Conservation (phyloP, 2,113 vertebrate species). For the Spilogale gracilis region DNA sequence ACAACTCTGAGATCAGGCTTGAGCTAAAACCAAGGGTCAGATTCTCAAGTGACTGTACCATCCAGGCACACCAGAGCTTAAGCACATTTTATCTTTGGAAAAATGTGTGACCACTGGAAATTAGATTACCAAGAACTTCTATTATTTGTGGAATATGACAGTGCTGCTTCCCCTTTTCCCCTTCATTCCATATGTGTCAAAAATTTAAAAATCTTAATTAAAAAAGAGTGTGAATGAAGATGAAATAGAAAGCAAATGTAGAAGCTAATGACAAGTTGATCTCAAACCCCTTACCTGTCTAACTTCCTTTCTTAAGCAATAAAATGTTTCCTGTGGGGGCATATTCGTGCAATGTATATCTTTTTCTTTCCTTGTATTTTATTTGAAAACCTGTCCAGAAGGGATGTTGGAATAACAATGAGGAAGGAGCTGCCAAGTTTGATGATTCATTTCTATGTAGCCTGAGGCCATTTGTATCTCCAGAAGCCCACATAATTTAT, state of each 20-base stretch:
- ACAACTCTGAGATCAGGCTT: too few relatives aligned
- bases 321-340: neutral
- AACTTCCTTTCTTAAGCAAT: conserved; percentile 1
- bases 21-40: too few relatives aligned
- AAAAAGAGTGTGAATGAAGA: neutral
- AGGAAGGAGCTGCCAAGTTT: neutral
- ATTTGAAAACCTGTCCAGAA: conserved; percentile 59
- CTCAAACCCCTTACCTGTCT: neutral
- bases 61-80: neutral
- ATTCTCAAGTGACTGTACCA: too few relatives aligned
- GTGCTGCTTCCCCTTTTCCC: neutral
- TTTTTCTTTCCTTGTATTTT: neutral
- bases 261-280: conserved; percentile 35
- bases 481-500: conserved; percentile 30
- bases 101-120: neutral
- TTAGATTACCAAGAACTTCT: neutral
- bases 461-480: conserved; percentile 1
- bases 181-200: neutral
- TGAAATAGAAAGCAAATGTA: neutral
- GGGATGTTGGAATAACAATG: conserved; percentile 29
- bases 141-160: neutral
- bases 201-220: conserved; percentile 46
- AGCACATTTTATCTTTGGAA: neutral
- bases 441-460: conserved; percentile 51
- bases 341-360: neutral